Percentiles rank a stretch among this genome's conserved stretches.
phyloP scores from a whole-genome alignment of 1,140 invertebrate species.

The Acyrthosiphon pisum region DNA sequence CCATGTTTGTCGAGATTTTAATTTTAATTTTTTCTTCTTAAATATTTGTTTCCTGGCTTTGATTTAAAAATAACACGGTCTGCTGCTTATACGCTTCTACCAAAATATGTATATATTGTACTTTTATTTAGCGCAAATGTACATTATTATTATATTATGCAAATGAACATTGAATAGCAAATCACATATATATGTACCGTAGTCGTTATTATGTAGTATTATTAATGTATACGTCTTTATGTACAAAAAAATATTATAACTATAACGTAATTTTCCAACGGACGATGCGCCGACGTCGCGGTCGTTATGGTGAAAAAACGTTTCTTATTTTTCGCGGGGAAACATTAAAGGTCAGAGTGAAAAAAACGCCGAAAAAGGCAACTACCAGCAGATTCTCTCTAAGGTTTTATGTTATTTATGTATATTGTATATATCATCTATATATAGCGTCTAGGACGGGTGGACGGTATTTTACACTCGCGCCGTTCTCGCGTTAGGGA shows the following conservation, averaged over 20 bases:
- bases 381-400: slow-evolving; percentile 16
- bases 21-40: neutral
- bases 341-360: slow-evolving; percentile 15
- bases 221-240: neutral
- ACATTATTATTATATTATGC: neutral
- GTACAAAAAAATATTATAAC: neutral
- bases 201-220: neutral
- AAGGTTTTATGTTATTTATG: slow-evolving; percentile 13
- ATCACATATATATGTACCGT: neutral
- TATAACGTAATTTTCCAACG: neutral
- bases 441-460: neutral
- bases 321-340: slow-evolving; percentile 12
- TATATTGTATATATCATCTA: slow-evolving; percentile 10
- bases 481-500: neutral
- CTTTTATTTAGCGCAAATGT: neutral
- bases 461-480: slow-evolving; percentile 12
- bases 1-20: neutral
- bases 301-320: slow-evolving; percentile 24
- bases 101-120: neutral
- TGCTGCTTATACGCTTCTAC: neutral
- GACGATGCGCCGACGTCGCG: neutral
- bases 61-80: neutral
- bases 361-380: neutral
- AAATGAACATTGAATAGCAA: neutral
- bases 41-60: neutral